These are phyloP conservation scores for Zingel zingel DNA, from an alignment of 2,113 vertebrate genomes.

Conservation along the genomic window DNA sequence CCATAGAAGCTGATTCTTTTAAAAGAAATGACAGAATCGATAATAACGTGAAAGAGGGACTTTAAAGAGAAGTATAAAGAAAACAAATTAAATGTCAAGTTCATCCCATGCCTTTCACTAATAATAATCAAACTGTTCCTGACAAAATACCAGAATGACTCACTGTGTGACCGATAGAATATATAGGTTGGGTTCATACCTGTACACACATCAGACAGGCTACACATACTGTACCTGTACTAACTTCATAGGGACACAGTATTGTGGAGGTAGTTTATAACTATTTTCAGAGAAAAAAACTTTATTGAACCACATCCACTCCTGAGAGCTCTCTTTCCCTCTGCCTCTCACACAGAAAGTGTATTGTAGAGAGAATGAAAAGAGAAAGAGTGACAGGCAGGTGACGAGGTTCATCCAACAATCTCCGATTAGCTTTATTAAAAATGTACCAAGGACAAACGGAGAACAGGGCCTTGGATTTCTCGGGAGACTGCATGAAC, in stretches of 20 bases:
- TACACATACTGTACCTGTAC: background rate
- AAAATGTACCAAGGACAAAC: slow-evolving; percentile 82
- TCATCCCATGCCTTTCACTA: slow-evolving; percentile 8
- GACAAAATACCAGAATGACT: slow-evolving; percentile 33
- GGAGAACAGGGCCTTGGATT: slow-evolving; percentile 58
- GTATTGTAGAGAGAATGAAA: slow-evolving; percentile 57
- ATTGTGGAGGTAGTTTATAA: slow-evolving; percentile 39
- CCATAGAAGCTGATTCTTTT: slow-evolving; percentile 2
- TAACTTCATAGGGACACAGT: slow-evolving; percentile 32
- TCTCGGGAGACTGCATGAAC: slow-evolving; percentile 67
- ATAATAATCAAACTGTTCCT: slow-evolving; percentile 23
- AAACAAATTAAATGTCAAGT: slow-evolving; percentile 9
- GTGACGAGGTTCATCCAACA: slow-evolving; percentile 75
- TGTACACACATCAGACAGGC: background rate
- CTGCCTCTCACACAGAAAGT: slow-evolving; percentile 31
- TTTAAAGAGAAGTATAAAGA: background rate
- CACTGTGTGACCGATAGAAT: background rate
- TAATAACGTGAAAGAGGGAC: background rate
- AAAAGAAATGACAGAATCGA: slow-evolving; percentile 18
- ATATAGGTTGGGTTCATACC: background rate
- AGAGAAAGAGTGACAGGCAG: slow-evolving; percentile 76
- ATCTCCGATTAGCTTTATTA: slow-evolving; percentile 80
- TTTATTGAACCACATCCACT: slow-evolving; percentile 45
- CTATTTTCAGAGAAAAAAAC: slow-evolving; percentile 17
- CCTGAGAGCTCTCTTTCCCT: slow-evolving; percentile 19